Evolutionary conservation across 2,888 invertebrate species (phyloP).

Genomic region (Amphimallon solstitiale): DNA sequence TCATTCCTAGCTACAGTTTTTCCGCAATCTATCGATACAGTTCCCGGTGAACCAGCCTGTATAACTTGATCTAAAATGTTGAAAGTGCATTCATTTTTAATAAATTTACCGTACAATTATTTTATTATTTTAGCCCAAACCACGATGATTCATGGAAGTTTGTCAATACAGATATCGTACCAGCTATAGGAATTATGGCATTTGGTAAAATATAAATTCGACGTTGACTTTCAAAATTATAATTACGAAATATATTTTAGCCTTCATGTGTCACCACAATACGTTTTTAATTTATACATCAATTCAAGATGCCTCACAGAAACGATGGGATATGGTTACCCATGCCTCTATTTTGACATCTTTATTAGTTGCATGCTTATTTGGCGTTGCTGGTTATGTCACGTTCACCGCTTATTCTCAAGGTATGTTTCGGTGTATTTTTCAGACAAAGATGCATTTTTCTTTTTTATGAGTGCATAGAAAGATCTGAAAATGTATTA

Average conservation of each 20-base stretch:
- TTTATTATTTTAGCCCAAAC: constrained; percentile 68
- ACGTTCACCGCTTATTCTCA: constrained; percentile 83
- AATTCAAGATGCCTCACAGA: constrained; percentile 77
- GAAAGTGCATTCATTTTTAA: too few species aligned
- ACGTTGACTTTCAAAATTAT: background rate
- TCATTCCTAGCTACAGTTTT: too few species aligned
- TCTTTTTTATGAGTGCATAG: too few species aligned
- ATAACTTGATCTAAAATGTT: too few species aligned
- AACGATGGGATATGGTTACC: constrained; percentile 83
- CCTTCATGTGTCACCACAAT: constrained; percentile 93
- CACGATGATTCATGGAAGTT: constrained; percentile 76
- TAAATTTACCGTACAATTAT: too few species aligned
- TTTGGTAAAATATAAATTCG: constrained; percentile 70
- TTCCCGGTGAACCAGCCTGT: too few species aligned
- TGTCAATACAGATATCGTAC: constrained; percentile 77
- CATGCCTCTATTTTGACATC: constrained; percentile 82
- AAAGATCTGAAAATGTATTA: too few species aligned
- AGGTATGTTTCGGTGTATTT: too few species aligned
- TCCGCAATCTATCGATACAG: too few species aligned
- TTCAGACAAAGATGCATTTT: too few species aligned
- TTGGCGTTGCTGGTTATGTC: constrained; percentile 82
- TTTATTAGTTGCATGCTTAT: constrained; percentile 75
- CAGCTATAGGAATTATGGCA: constrained; percentile 85
- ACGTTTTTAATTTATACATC: constrained; percentile 86
- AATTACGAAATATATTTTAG: too few species aligned